A percentile compares a stretch with the other conserved stretches of the same genome.
Evolutionary conservation across 2,888 invertebrate species (phyloP).

Genomic region (Drosophila subquinaria): DNA sequence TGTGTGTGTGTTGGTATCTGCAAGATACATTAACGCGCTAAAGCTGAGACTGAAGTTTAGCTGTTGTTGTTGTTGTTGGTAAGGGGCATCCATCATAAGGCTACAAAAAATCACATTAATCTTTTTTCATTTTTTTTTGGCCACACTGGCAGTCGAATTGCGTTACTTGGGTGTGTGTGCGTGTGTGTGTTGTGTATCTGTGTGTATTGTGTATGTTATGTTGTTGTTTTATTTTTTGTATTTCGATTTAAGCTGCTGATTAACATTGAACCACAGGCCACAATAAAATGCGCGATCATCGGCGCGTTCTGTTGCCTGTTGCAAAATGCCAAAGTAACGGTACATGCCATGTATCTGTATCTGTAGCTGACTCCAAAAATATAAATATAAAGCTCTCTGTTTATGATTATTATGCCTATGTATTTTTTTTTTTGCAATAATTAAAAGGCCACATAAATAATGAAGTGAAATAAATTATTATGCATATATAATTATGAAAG

Average conservation of each 20-base stretch:
- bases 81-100: constrained; percentile 49
- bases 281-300: constrained; percentile 46
- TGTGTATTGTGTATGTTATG: too few species aligned
- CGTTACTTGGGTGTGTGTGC: constrained; percentile 33
- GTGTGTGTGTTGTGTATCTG: constrained; percentile 17
- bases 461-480: constrained; percentile 44
- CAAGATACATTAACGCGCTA: constrained; percentile 72
- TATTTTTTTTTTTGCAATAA: constrained; percentile 25
- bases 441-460: constrained; percentile 47
- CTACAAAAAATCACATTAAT: constrained; percentile 66
- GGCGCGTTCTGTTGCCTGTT: constrained; percentile 33
- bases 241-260: constrained; percentile 56
- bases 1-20: constrained; percentile 58
- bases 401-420: constrained; percentile 43
- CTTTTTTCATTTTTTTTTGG: constrained; percentile 52
- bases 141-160: constrained; percentile 44
- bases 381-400: constrained; percentile 31
- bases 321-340: constrained; percentile 61
- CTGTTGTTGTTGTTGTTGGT: constrained; percentile 20
- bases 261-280: constrained; percentile 63
- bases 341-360: constrained; percentile 25
- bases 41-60: constrained; percentile 49
- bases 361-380: constrained; percentile 16
- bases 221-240: constrained; percentile 15
- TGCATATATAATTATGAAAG: constrained; percentile 20